Evolutionary conservation across 2,113 vertebrate genomes (phyloP).

Genomic region (cattle (Bos taurus)): DNA sequence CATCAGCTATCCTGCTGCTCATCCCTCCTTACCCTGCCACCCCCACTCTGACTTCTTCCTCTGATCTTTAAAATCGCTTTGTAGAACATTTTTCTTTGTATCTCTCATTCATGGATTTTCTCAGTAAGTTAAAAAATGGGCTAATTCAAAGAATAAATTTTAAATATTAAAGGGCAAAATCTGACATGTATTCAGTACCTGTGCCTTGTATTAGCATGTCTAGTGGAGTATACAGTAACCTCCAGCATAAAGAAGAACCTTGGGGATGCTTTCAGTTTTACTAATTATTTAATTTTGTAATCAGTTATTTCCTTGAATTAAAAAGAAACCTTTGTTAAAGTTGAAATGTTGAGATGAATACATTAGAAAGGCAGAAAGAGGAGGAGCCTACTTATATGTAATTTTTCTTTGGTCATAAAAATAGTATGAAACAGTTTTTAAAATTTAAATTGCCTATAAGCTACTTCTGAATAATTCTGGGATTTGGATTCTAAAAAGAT

Average conservation of each 20-base stretch:
- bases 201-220: neutral
- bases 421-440: neutral
- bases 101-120: neutral
- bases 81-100: neutral
- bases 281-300: slow-evolving; percentile 17
- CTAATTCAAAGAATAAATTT: neutral
- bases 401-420: slow-evolving; percentile 31
- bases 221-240: neutral
- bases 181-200: neutral
- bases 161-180: neutral
- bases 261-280: slow-evolving; percentile 25
- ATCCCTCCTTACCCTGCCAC: neutral
- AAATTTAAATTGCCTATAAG: neutral
- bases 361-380: neutral
- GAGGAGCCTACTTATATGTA: neutral
- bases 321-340: slow-evolving; percentile 39
- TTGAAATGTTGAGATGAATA: neutral
- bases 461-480: neutral
- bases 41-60: neutral
- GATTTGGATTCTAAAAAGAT: neutral
- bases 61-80: neutral
- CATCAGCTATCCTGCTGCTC: neutral
- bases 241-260: neutral
- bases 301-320: slow-evolving; percentile 22
- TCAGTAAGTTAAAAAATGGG: neutral